A percentile compares a stretch with the other conserved stretches of the same genome.
phyloP scores from a whole-genome alignment of 2,113 vertebrate genomes.

The Melanerpes aurifrons region DNA sequence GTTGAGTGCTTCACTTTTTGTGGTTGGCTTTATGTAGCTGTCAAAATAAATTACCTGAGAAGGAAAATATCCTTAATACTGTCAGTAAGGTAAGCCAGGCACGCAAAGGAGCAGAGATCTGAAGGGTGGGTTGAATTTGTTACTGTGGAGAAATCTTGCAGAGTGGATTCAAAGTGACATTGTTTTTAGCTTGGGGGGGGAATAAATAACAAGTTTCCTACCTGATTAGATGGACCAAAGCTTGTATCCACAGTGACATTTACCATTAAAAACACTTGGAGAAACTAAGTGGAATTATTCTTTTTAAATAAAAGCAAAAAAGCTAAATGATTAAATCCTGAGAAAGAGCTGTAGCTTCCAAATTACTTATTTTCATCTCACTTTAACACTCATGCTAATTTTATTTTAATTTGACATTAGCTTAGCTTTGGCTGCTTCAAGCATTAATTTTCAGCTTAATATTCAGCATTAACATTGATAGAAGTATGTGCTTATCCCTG shows the following conservation, averaged over 20 bases:
- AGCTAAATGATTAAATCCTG: background rate
- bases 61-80: background rate
- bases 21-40: background rate
- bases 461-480: constrained; percentile 60
- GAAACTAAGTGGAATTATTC: background rate
- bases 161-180: background rate
- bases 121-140: background rate
- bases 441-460: constrained; percentile 64
- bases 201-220: background rate
- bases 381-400: constrained; percentile 61
- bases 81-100: constrained; percentile 29
- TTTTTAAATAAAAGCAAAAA: background rate
- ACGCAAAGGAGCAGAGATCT: background rate
- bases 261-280: background rate
- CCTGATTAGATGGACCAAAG: background rate
- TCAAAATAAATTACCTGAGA: constrained; percentile 6
- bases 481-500: constrained; percentile 26
- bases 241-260: background rate
- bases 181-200: background rate
- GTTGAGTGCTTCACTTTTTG: background rate
- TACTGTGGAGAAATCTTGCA: constrained; percentile 4
- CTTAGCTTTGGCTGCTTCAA: constrained; percentile 62
- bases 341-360: background rate
- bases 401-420: constrained; percentile 65
- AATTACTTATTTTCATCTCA: constrained; percentile 47